Conservation (phyloP, 2,888 invertebrate genomes). For the Sinhomidia bicolor region DNA sequence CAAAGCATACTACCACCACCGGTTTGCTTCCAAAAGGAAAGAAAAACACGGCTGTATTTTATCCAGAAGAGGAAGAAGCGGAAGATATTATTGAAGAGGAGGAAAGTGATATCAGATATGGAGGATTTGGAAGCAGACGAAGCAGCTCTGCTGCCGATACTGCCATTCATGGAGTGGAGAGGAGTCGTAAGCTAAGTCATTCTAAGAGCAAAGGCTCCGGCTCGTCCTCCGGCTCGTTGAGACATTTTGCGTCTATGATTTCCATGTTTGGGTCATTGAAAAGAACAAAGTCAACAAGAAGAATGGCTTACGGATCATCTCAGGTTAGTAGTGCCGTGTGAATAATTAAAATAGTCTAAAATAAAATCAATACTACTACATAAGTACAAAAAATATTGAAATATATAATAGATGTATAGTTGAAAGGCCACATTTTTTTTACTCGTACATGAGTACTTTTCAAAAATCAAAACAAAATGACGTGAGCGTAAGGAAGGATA, state of each 20-base stretch:
- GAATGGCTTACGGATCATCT: slow-evolving; percentile 70
- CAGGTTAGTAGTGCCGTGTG: slow-evolving; percentile 73
- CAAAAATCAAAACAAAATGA: too few relatives aligned
- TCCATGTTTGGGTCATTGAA: slow-evolving; percentile 72
- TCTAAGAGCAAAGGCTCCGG: slow-evolving; percentile 26
- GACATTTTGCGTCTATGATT: slow-evolving; percentile 72
- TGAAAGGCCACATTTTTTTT: too few relatives aligned
- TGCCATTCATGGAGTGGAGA: neutral
- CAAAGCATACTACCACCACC: neutral
- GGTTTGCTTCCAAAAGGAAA: slow-evolving; percentile 6
- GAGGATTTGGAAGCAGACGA: slow-evolving; percentile 53
- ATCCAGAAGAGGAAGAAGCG: slow-evolving; percentile 30
- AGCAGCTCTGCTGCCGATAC: slow-evolving; percentile 48
- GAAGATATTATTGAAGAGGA: slow-evolving; percentile 62
- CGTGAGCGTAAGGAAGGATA: too few relatives aligned
- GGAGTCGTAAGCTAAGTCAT: slow-evolving; percentile 3
- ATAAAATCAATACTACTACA: too few relatives aligned
- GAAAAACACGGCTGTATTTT: slow-evolving; percentile 47
- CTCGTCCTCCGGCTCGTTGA: slow-evolving; percentile 37
- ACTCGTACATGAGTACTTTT: too few relatives aligned
- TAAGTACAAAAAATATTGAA: too few relatives aligned
- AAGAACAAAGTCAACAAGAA: slow-evolving; percentile 66
- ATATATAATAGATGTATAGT: too few relatives aligned
- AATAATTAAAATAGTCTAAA: too few relatives aligned
- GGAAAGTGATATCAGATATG: slow-evolving; percentile 29